These are phyloP conservation scores for Pitta sordida DNA, from an alignment of 2,113 vertebrate genomes.

Conservation along the genomic window DNA sequence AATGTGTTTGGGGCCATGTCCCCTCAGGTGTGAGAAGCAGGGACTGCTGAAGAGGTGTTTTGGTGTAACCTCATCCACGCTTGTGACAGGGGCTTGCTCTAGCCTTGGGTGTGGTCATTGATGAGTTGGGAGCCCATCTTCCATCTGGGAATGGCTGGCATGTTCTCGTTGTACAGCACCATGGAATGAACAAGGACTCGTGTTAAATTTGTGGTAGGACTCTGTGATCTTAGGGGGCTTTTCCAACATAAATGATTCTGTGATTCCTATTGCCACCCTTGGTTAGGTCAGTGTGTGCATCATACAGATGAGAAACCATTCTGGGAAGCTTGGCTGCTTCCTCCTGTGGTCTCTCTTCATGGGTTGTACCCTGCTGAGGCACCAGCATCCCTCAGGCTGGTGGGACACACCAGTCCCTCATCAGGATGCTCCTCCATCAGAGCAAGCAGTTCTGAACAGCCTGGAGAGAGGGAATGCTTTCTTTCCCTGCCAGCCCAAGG, in stretches of 20 bases:
- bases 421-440: neutral
- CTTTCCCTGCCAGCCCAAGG: neutral
- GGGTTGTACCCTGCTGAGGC: neutral
- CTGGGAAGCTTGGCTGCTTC: neutral
- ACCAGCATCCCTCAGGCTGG: neutral
- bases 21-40: neutral
- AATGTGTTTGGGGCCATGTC: neutral
- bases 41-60: neutral
- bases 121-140: neutral
- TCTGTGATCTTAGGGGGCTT: neutral
- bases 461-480: neutral
- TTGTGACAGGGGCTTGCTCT: neutral
- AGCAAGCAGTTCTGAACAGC: rapidly evolving
- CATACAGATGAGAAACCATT: neutral
- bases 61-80: neutral
- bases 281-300: neutral
- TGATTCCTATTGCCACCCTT: neutral
- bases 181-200: neutral
- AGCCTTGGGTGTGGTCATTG: neutral
- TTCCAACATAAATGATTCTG: neutral
- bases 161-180: neutral
- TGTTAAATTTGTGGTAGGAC: neutral
- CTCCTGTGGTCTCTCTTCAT: rapidly evolving
- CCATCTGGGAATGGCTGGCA: neutral
- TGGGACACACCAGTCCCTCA: rapidly evolving